A percentile compares a stretch with the other conserved stretches of the same genome.
Evolutionary conservation across 2,888 invertebrate genomes (phyloP).

Genomic region (Blomia tropicalis): DNA sequence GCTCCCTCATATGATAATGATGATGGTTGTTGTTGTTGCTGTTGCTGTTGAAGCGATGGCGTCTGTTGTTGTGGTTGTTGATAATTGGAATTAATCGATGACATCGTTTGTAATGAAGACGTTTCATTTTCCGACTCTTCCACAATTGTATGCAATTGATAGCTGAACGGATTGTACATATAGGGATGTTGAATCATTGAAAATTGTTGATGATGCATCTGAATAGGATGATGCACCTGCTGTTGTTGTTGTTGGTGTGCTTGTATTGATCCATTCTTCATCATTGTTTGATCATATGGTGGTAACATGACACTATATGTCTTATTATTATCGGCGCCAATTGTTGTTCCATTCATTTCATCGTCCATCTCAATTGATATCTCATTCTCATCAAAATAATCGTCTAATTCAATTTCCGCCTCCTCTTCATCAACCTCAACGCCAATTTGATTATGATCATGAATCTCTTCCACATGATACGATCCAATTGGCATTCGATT

Average conservation of each 20-base stretch:
- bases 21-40: not conserved
- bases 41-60: not conserved
- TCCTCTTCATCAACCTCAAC: not conserved
- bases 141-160: conserved; percentile 76
- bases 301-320: conserved; percentile 7
- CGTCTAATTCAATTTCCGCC: not conserved
- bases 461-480: not conserved
- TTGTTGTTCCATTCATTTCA: not conserved
- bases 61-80: not conserved
- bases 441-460: not conserved
- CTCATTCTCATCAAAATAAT: not conserved
- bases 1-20: not conserved
- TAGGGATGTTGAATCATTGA: not conserved
- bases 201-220: not conserved
- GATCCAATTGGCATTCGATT: not conserved
- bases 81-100: not conserved
- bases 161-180: conserved; percentile 42
- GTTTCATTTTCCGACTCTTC: conserved; percentile 46
- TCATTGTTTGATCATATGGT: not conserved
- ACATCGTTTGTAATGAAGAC: conserved; percentile 7
- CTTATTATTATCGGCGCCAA: not conserved
- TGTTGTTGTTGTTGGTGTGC: conserved; percentile 6
- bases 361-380: not conserved
- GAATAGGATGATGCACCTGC: too few relatives aligned
- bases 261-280: not conserved